Base-by-base conservation (phyloP, 1,140 invertebrate genomes). In the Globodera rostochiensis region DNA sequence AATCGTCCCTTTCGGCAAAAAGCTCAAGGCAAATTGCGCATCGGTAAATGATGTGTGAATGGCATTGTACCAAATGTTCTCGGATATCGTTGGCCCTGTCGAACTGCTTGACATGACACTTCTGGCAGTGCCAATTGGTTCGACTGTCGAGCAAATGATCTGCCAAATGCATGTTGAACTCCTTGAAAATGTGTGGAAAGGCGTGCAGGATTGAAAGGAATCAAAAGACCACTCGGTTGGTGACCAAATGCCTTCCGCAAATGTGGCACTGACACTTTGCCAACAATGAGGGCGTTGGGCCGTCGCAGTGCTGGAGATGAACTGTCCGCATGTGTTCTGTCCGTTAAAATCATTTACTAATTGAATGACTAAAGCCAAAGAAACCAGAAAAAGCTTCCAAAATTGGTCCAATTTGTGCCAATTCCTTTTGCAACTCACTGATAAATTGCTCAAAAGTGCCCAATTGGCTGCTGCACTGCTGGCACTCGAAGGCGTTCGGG, bases 101-200 rank as follows among this genome's bases (percentile, higher is more conserved):
- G 53, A 86, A 86, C 19, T 64, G 57, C 15, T 47, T 84, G n/a
- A 74, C 73, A 9, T 81, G 79, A 36, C 84, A 86, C 60, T 81
- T 77, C 70, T 82, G 79, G 70, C 84, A 86, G 67, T 53, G 49
- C 60, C 50, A 86, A 21, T 53, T 67, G 36, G 82, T 67, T 15
- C 25, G 64, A 21, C 80, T 83, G 19, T 57, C 66, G 6, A 73
- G 8, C 73, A 82, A 84, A 53, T 83, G 82, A 50, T 83, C 82
- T 6, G 60, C 66, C 74, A 84, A 50, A 84, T 83, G 82, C 25
- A n/a, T 21, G 15, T 49, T 49, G 50, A 73, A 73, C 15, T 53
- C 46, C 71, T 73, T 49, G 1, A n/a, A 73, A 73, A 19, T 15
- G 13, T 19, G 15, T 19, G 71, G 70, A 53, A 53, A 36, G 36